Base-by-base conservation (phyloP, 1,140 invertebrate species). In the Arctopsyche grandis region DNA sequence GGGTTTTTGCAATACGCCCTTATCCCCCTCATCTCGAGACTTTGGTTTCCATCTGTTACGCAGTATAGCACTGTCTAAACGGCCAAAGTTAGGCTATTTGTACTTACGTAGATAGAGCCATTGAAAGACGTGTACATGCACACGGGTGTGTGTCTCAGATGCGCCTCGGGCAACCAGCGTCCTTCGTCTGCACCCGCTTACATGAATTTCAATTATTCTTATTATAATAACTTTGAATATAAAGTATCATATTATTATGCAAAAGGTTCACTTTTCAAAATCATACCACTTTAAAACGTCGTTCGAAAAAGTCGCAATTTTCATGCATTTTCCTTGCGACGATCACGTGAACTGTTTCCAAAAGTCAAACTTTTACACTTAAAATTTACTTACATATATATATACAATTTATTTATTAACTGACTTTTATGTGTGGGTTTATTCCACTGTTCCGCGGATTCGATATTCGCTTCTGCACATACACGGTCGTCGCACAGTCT, bases 201-300 rank as follows among this genome's bases (percentile, higher is more conserved):
- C 56, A 76, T 76, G 75, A 76, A 76, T 76, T 76, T 76, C 75
- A 76, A 76, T 76, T 76, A 52, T 75, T 52, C 73, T 75, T 75
- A 75, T 75, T 29, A 75, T 52, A 75, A 75, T 58, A 52, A 58
- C 73, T 75, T 75, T 58, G 69, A 44, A 71, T 71, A 71, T 52
- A 46, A 66, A 66, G 38, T 38, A 24, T 66, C 26, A 7, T 58
- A 58, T n/a, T 10, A 16, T 58, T 58, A 58, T 58, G n/a, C 56
- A 58, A n/a, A 58, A 21, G n/a, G 3, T 38, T 38, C 29, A 38
- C 29, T 7, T 38, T 38, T 38, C 29, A 38, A 1, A 38, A 38
- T 4, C 29, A 38, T 38, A 38, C 29, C 29, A 1, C 29, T 38
- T 7, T 38, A 38, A 38, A 38, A 38, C 29, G 7, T 38, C 29